Evolutionary conservation across 1,140 invertebrate genomes (phyloP).

Genomic region (Nylanderia fulva): DNA sequence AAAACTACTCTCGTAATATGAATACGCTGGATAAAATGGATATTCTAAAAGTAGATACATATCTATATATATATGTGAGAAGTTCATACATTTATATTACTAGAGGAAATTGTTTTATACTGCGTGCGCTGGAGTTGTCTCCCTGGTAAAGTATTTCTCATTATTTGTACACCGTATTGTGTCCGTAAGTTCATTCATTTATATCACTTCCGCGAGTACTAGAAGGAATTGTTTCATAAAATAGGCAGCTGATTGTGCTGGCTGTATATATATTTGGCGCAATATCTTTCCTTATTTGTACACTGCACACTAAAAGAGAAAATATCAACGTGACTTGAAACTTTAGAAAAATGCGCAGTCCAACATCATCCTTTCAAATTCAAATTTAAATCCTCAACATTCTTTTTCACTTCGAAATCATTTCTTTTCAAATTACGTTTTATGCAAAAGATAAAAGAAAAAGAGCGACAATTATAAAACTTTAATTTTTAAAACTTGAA

Average conservation of each 20-base stretch:
- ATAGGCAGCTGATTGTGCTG: background rate
- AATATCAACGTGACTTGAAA: conserved; percentile 7
- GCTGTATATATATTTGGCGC: background rate
- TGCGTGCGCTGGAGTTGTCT: no score
- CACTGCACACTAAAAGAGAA: background rate
- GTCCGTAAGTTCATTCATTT: conserved; percentile 20
- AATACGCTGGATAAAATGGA: background rate
- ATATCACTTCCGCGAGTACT: background rate
- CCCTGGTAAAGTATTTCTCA: no score
- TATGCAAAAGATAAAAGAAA: no score
- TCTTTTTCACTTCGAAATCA: background rate
- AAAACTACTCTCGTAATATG: background rate
- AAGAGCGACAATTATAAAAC: no score
- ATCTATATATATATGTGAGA: background rate
- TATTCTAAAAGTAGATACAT: conserved; percentile 22
- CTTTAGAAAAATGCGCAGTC: conserved; percentile 5
- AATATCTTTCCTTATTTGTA: conserved; percentile 29
- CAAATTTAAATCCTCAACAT: background rate
- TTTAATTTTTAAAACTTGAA: no score
- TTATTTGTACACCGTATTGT: no score
- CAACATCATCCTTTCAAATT: background rate
- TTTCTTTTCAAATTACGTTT: background rate
- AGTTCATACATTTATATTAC: conserved; percentile 21
- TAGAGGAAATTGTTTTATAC: background rate
- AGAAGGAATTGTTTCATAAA: conserved; percentile 26